Evolutionary conservation across 2,113 vertebrate species (phyloP).

Genomic region (Albula glossodonta): DNA sequence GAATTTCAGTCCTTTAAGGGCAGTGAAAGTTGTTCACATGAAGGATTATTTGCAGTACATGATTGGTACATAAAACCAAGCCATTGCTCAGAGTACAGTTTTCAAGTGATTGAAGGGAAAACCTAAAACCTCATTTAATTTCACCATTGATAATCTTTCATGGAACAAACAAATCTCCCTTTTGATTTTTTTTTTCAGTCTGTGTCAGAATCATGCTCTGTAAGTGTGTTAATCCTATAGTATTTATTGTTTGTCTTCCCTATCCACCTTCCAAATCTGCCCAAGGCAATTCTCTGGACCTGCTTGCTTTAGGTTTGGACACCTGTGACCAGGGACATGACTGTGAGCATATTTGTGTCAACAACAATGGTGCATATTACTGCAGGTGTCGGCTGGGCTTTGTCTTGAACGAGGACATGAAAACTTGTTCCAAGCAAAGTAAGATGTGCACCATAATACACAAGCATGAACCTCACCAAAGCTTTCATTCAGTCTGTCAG

Average conservation of each 20-base stretch:
- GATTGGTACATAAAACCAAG: not conserved
- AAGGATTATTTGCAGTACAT: not conserved
- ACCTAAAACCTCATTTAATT: not conserved
- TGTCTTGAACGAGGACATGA: constrained; percentile 73
- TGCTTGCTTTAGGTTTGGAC: constrained; percentile 66
- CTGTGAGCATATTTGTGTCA: constrained; percentile 79
- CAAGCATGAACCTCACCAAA: too few relatives aligned
- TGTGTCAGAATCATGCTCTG: not conserved
- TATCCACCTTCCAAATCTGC: constrained; percentile 13
- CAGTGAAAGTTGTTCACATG: not conserved
- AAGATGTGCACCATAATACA: not conserved
- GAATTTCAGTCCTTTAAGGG: not conserved
- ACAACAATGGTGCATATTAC: constrained; percentile 54
- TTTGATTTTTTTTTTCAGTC: not conserved
- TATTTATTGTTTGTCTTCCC: constrained; percentile 30
- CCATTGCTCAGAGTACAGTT: not conserved
- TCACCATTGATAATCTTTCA: too few relatives aligned
- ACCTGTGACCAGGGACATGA: constrained; percentile 69
- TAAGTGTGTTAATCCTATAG: constrained; percentile 35
- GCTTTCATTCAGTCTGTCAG: too few relatives aligned
- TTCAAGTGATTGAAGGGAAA: not conserved
- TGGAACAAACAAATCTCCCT: too few relatives aligned
- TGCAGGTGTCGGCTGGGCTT: constrained; percentile 76
- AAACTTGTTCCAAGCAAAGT: constrained; percentile 68
- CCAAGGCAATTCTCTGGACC: constrained; percentile 46